A percentile compares a stretch with the other conserved stretches of the same genome.
phyloP scores from a whole-genome alignment of 2,888 invertebrate genomes.

The Rhabditoides inermis region DNA sequence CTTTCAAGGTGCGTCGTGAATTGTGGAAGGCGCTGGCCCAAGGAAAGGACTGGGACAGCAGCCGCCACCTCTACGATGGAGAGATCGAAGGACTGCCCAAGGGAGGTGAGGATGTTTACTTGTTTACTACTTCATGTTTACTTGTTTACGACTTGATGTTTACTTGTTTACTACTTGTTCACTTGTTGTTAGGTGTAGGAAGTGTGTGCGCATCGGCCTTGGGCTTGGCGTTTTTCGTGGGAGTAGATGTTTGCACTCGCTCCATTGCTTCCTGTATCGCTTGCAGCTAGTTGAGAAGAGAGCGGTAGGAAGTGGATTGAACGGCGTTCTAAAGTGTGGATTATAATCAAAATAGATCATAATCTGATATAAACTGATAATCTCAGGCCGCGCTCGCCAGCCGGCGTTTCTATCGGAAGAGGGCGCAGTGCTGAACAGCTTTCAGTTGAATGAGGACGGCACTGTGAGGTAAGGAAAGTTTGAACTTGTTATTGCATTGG shows the following conservation, averaged over 20 bases:
- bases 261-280: neutral
- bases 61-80: conserved; percentile 26
- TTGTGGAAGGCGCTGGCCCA: conserved; percentile 47
- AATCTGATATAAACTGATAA: neutral
- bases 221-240: neutral
- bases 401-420: conserved; percentile 44
- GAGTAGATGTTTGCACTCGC: neutral
- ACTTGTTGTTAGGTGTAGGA: no score
- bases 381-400: conserved; percentile 35
- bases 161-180: no score
- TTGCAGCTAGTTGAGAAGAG: neutral
- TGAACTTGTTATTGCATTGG: no score
- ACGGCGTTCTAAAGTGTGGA: no score
- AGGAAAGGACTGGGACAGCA: conserved; percentile 33
- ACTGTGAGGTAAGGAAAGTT: conserved; percentile 10
- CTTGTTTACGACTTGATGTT: no score
- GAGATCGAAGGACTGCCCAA: no score
- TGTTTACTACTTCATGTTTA: no score
- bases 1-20: conserved; percentile 44
- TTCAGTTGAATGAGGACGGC: conserved; percentile 29
- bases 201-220: conserved; percentile 32
- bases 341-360: conserved; percentile 1
- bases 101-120: no score
- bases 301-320: neutral
- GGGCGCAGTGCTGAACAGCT: conserved; percentile 41